Evolutionary conservation across 2,113 vertebrate genomes (phyloP), one percentile per base, ranked within the genome.

Genomic region (Burhinus oedicnemus): DNA sequence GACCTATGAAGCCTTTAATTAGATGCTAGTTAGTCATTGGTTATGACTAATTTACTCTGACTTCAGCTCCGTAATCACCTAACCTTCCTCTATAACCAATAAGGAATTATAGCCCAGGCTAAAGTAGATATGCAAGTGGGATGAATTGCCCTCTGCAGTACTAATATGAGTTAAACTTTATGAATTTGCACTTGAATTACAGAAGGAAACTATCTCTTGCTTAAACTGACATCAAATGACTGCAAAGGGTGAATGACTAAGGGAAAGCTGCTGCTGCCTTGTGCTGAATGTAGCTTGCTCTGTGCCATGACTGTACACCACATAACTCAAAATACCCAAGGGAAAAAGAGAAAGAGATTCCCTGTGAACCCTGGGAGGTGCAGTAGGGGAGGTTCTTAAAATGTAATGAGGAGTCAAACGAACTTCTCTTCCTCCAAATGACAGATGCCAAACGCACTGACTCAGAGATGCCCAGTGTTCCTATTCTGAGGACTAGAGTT

Each of bases 31-130:
- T 61, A 72, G 71, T 83, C 71, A 91, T 25, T 87, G 38, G n/a
- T 60, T 95, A 75, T 85, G 61, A 90, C 65, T 91, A 64, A 82
- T 91, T 93, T 91, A 49, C 52, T 62, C 54, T 74, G 70, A 66
- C 27, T 80, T 86, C 51, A 82, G 42, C 21, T 75, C 22, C 58
- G 8, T 54, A 65, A 89, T 81, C 23, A 65, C 3, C 9, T 87
- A 61, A 40, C 21, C 9, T 89, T 15, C 29, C 4, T 58, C 29
- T 47, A 32, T 61, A 69, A 44, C n/a, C 12, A 70, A 60, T 49
- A 60, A 64, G 3, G 12, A 85, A 44, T 60, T 74, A 81, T 6
- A 79, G 71, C 15, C 18, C 44, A 68, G 14, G 16, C 19, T 68
- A 71, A 95, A 92, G 92, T n/a, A 91, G 22, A 79, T 79, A 76